Conservation (phyloP, 2,888 invertebrate genomes). For the Timema cristinae region DNA sequence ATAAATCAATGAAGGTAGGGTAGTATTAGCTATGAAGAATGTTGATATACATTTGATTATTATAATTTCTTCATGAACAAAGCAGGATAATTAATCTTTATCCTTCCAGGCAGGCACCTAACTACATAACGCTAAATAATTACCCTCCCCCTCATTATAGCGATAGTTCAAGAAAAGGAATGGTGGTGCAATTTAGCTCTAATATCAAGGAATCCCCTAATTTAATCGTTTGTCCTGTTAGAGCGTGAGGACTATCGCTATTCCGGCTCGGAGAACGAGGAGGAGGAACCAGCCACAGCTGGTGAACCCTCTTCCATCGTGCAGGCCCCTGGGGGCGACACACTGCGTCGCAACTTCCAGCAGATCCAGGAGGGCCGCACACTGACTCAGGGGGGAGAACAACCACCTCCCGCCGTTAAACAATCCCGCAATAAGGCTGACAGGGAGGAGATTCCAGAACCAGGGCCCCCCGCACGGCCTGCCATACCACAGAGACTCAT, state of each 20-base stretch:
- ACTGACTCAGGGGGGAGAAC: constrained; percentile 52
- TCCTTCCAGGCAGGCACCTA: too few species aligned
- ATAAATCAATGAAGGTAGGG: too few species aligned
- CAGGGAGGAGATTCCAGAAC: constrained; percentile 60
- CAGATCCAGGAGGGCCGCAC: constrained; percentile 76
- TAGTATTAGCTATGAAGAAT: too few species aligned
- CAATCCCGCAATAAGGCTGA: constrained; percentile 39
- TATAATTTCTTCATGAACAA: too few species aligned
- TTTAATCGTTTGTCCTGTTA: constrained; percentile 31
- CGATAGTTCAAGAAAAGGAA: background rate
- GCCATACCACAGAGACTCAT: constrained; percentile 88
- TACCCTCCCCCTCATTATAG: background rate
- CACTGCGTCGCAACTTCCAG: constrained; percentile 94
- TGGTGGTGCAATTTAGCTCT: too few species aligned
- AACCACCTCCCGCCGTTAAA: constrained; percentile 25
- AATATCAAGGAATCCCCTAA: background rate
- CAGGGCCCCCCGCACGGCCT: constrained; percentile 83
- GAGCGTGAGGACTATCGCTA: constrained; percentile 60
- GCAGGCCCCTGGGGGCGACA: constrained; percentile 87
- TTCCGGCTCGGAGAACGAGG: constrained; percentile 96
- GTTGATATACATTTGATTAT: too few species aligned
- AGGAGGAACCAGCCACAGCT: constrained; percentile 85
- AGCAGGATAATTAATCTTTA: too few species aligned
- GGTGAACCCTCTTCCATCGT: constrained; percentile 95
- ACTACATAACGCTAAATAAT: too few species aligned